Conservation (phyloP, 2,113 vertebrate species). For the Amazona vittata region DNA sequence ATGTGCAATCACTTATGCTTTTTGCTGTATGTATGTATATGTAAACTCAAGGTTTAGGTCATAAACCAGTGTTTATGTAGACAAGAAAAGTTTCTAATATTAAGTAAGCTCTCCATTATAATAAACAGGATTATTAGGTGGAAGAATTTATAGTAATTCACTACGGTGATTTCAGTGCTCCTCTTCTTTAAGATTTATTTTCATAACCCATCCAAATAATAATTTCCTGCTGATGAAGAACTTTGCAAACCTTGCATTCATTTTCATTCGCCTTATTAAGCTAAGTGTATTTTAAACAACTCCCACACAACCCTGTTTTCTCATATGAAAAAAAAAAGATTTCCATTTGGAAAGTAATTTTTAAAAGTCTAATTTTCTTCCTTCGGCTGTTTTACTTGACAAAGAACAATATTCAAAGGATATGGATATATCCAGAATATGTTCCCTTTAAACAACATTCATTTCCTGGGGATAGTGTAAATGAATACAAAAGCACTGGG, state of each 20-base stretch:
- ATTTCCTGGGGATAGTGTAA: not conserved
- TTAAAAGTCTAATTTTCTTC: constrained; percentile 40
- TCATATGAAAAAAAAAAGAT: fast-evolving
- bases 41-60: not conserved
- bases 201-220: not conserved
- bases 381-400: constrained; percentile 27
- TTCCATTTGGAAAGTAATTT: not conserved
- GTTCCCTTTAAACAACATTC: not conserved
- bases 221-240: not conserved
- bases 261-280: not conserved
- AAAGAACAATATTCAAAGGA: not conserved
- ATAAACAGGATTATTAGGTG: not conserved
- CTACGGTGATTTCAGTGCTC: not conserved
- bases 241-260: not conserved
- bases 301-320: not conserved
- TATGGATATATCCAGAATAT: not conserved
- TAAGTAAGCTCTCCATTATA: not conserved
- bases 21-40: not conserved
- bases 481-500: not conserved
- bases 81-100: not conserved
- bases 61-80: not conserved
- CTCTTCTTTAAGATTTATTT: not conserved
- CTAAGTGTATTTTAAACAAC: not conserved
- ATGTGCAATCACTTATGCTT: not conserved
- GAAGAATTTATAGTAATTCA: not conserved